A percentile compares a stretch with the other conserved stretches of the same genome.
Evolutionary conservation across 1,140 invertebrate species (phyloP).

Genomic region (Ctenoplectra terminalis): DNA sequence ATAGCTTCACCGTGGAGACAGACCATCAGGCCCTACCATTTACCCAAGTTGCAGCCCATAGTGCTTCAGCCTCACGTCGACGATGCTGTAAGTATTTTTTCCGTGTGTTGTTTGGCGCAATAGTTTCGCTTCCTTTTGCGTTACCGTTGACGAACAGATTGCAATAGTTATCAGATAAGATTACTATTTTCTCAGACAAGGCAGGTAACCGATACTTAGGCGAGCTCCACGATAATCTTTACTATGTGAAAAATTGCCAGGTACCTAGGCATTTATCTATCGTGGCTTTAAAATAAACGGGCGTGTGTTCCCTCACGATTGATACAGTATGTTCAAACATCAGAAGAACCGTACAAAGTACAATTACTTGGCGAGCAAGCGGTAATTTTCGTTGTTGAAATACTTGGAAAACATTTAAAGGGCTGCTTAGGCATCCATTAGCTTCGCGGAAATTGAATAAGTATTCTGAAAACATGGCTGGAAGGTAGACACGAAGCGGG

Average conservation of each 20-base stretch:
- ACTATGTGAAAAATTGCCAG: neutral
- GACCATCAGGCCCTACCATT: constrained; percentile 74
- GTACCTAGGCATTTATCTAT: neutral
- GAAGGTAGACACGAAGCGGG: constrained; percentile 6
- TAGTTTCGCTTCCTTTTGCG: neutral
- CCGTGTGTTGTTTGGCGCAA: neutral
- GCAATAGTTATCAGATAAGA: neutral
- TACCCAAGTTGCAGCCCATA: constrained; percentile 68
- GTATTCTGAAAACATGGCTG: constrained; percentile 19
- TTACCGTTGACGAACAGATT: neutral
- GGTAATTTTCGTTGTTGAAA: neutral
- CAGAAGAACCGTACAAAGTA: neutral
- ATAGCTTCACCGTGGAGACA: constrained; percentile 79
- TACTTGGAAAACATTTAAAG: neutral
- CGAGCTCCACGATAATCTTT: neutral
- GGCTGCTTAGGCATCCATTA: too few species aligned
- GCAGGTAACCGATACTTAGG: neutral
- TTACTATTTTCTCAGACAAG: neutral
- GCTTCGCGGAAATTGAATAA: neutral
- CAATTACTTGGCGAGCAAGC: neutral
- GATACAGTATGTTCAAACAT: neutral
- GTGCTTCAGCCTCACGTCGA: constrained; percentile 52
- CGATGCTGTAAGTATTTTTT: constrained; percentile 47
- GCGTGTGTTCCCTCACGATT: neutral
- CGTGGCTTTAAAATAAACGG: neutral